These are phyloP conservation scores for Gadus macrocephalus DNA, from an alignment of 2,113 vertebrate genomes.

Conservation along the genomic window DNA sequence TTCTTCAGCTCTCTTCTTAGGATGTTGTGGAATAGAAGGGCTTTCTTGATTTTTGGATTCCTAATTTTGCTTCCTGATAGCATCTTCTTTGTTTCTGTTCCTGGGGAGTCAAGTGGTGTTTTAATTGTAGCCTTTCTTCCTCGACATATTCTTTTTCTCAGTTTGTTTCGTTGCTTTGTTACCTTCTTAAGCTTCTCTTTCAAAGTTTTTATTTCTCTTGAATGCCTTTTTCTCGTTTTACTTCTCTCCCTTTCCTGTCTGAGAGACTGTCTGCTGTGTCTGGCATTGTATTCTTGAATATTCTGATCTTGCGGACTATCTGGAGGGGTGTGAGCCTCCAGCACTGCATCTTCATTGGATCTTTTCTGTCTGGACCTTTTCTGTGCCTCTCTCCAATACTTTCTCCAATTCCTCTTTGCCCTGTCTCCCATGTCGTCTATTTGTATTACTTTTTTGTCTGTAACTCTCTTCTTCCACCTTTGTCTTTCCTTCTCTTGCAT, in stretches of 20 bases:
- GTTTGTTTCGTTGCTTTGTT: not conserved
- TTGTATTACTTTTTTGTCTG: not conserved
- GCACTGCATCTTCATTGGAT: too few relatives aligned
- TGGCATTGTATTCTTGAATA: too few relatives aligned
- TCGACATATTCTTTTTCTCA: too few relatives aligned
- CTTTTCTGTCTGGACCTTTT: too few relatives aligned
- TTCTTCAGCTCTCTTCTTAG: not conserved
- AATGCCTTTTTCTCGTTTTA: not conserved
- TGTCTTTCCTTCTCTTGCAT: conserved; percentile 3
- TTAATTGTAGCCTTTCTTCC: too few relatives aligned
- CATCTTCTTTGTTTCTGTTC: not conserved
- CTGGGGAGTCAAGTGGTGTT: too few relatives aligned
- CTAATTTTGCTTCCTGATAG: not conserved
- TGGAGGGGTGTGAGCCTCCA: too few relatives aligned
- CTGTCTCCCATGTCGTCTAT: not conserved
- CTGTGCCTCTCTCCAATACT: not conserved
- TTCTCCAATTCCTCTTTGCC: conserved; percentile 1
- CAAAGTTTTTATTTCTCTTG: not conserved
- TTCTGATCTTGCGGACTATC: too few relatives aligned
- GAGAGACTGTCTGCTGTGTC: not conserved
- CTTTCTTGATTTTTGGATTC: not conserved
- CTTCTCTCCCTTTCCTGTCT: not conserved
- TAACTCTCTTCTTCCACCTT: not conserved
- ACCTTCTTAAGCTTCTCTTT: not conserved
- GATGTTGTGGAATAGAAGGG: too few relatives aligned